Evolutionary conservation across 23 tunicate species (phyloP).

Genomic region (Oikopleura dioica): DNA sequence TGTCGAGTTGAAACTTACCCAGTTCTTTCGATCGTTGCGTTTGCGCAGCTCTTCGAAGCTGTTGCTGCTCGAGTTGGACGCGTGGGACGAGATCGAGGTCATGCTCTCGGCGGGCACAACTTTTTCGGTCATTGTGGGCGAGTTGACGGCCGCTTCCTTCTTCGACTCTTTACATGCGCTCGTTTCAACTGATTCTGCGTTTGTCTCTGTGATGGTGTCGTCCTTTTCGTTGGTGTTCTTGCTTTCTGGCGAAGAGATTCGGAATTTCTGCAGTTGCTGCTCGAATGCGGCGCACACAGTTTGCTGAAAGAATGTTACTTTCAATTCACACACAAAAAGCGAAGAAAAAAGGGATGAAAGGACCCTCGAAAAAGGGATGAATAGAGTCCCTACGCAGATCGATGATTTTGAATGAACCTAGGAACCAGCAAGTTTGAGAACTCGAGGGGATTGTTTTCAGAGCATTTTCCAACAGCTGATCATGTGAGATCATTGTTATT

Average conservation of each 20-base stretch:
- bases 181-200: not conserved
- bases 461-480: too few species aligned
- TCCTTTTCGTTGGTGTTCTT: not conserved
- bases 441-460: too few species aligned
- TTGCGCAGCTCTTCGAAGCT: not conserved
- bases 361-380: too few species aligned
- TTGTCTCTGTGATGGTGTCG: too few species aligned
- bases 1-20: not conserved
- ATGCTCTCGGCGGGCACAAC: not conserved
- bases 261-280: constrained; percentile 3
- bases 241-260: not conserved
- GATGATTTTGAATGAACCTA: too few species aligned
- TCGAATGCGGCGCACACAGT: constrained; percentile 11
- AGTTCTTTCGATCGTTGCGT: not conserved
- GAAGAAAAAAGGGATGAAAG: too few species aligned
- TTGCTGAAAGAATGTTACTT: not conserved
- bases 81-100: constrained; percentile 4
- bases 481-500: too few species aligned
- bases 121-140: not conserved
- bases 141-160: not conserved
- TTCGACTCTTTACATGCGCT: not conserved
- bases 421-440: too few species aligned
- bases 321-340: too few species aligned
- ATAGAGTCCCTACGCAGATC: too few species aligned
- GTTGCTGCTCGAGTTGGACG: not conserved